Percentiles rank a stretch among this genome's conserved stretches.
These are phyloP conservation scores for Fissipunctia ypsillon DNA, from an alignment of 2,888 invertebrate genomes.

Conservation along the genomic window DNA sequence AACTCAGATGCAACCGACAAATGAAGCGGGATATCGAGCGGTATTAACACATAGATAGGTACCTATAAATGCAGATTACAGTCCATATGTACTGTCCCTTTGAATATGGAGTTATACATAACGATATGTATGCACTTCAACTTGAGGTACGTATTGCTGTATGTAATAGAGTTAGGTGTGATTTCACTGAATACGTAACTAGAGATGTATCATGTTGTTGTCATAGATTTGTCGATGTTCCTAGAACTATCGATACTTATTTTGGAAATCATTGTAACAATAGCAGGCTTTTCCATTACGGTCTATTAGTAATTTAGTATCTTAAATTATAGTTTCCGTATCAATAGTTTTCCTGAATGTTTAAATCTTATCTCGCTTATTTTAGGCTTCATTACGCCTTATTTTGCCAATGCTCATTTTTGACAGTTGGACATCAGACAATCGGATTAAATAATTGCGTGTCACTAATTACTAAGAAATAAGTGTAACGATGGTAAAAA, in stretches of 20 bases:
- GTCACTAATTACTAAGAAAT: constrained; percentile 11
- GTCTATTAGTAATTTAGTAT: background rate
- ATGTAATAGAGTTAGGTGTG: constrained; percentile 10
- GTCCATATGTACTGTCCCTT: constrained; percentile 30
- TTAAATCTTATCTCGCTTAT: background rate
- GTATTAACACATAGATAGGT: constrained; percentile 52
- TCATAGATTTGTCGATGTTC: constrained; percentile 11
- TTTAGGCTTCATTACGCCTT: too few relatives aligned
- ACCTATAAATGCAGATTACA: constrained; percentile 32
- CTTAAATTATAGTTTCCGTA: too few relatives aligned
- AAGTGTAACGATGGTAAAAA: constrained; percentile 20
- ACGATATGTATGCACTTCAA: background rate
- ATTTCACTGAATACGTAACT: constrained; percentile 12
- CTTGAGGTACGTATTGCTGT: background rate
- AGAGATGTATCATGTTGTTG: constrained; percentile 2
- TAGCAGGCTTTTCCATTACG: background rate
- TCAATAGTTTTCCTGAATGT: background rate
- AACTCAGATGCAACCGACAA: constrained; percentile 69
- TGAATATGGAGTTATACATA: constrained; percentile 32
- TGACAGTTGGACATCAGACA: background rate
- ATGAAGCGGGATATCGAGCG: constrained; percentile 77
- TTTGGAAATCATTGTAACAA: background rate
- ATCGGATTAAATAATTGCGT: background rate
- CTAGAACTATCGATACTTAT: background rate
- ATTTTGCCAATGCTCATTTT: background rate